Base-by-base conservation (phyloP, 53 echinoderm and acorn worm species). In the Arbacia lixula region DNA sequence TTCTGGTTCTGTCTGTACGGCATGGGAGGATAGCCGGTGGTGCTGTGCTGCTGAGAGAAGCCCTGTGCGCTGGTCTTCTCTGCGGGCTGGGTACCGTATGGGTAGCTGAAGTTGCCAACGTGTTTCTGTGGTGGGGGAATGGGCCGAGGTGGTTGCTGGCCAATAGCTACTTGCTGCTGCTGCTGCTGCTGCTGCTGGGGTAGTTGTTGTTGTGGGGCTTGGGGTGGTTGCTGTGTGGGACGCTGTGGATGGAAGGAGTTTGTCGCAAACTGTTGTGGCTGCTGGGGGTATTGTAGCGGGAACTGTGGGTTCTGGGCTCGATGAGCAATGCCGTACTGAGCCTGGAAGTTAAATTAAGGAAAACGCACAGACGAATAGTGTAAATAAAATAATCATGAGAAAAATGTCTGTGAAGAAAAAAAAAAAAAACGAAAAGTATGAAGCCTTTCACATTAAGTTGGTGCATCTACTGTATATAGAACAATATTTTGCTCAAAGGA, bases 1-100 rank as follows among this genome's bases (percentile, higher is more conserved):
- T 58, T 78, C 60, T 78, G 79, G 79, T 78, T 78, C 40, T 57
- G 79, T 26, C 4, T 36, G 60, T 78, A 78, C 2, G 79, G 60
- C 60, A 78, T 38, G 11, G 39, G 41, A 20, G 79, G 79, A 40
- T 78, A 78, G 37, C 39, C 41, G 28, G 27, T n/a, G 60, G 79
- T 10, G 72, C 76, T 53, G 87, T 76, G 56, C 52, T 50, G 14
- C 77, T 72, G 29, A 80, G 87, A 51, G 87, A 66, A 33, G 69
- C 60, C 36, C 84, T 66, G 3, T 40, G 75, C 26, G 66, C 58
- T 21, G 51, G 68, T 24, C 38, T 53, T 35, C 76, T 38, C 30
- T 34, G 76, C n/a, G 39, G 40, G 12, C 67, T 25, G 40, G 61
- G 56, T 42, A 68, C 60, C 28, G 69, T 54, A 50, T 62, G 43